Evolutionary conservation across 2,113 vertebrate species (phyloP).

Genomic region (Tenrec ecaudatus): DNA sequence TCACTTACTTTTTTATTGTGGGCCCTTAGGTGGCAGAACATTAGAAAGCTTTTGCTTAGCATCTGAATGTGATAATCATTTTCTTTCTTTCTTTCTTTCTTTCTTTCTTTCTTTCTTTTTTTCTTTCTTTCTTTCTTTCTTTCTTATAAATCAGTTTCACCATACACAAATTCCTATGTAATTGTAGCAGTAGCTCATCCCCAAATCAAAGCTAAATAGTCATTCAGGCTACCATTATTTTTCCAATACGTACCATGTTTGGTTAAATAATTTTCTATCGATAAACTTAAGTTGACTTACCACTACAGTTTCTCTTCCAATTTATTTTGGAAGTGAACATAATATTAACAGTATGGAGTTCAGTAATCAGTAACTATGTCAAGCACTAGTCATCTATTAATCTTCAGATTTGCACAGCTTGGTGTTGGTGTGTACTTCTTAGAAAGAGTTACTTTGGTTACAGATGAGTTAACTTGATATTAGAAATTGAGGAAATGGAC

Average conservation of each 20-base stretch:
- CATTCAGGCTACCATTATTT: not conserved
- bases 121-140: too few relatives aligned
- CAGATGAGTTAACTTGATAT: conserved; percentile 4
- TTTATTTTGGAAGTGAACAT: not conserved
- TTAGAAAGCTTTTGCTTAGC: not conserved
- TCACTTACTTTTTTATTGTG: not conserved
- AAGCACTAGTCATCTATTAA: not conserved
- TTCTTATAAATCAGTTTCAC: not conserved
- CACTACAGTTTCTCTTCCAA: not conserved
- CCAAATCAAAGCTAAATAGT: not conserved
- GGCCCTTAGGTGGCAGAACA: not conserved
- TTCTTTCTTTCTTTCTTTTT: too few relatives aligned
- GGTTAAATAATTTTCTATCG: not conserved
- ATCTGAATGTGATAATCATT: not conserved
- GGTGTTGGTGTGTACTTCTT: conserved; percentile 7
- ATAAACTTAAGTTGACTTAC: not conserved
- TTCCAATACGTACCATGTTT: not conserved
- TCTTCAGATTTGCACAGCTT: not conserved
- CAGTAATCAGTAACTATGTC: not conserved
- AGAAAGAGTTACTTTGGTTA: not conserved
- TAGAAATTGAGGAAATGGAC: not conserved
- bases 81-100: too few relatives aligned
- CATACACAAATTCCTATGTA: not conserved
- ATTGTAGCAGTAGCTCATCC: not conserved
- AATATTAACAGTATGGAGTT: not conserved